Base-by-base conservation (phyloP, 2,797 vertebrate genomes). In the Holocentrus rufus region DNA sequence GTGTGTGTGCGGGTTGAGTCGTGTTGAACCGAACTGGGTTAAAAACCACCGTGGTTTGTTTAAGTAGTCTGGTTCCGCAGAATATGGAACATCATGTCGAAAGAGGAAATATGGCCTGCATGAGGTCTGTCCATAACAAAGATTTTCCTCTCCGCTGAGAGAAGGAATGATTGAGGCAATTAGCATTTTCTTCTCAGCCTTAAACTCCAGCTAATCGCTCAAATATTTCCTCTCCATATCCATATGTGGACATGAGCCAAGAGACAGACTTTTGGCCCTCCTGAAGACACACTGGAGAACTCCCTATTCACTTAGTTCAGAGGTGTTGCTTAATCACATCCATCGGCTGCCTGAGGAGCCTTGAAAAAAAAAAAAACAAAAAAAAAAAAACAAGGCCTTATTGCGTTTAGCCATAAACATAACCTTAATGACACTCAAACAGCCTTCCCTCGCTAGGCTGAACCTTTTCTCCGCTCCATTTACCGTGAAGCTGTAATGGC, bases 181-280 rank as follows among this genome's bases (percentile, higher is more conserved):
- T 82, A 79, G 72, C 62, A 65, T n/a, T 39, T 74, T 78, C 57
- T 85, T 89, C 77, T 85, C 80, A 82, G 61, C 72, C 65, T 82
- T 87, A 73, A 86, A 85, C 36, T 80, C 57, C 18, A 59, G 56
- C 81, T 87, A 85, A 91, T 87, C 87, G 79, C 86, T 85, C 83
- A 80, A 85, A 90, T 76, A 80, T 91, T 91, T 91, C 88, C 80
- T 87, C 80, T 50, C 64, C 59, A 9, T 83, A 83, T 88, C 83
- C 75, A 73, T 70, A 72, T 3, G 72, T 60, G 84, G 68, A 79
- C 34, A 0, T 1, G 15, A 65, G 84, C 85, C 81, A 84, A 65
- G 62, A 58, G 61, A 74, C 65, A 62, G 75, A 54, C 52, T 63
- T 82, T 67, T 84, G 87, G 89, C 82, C 68, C 23, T 22, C 47